Conservation (phyloP, 1,140 invertebrate genomes). For the Heliconius melpomene region DNA sequence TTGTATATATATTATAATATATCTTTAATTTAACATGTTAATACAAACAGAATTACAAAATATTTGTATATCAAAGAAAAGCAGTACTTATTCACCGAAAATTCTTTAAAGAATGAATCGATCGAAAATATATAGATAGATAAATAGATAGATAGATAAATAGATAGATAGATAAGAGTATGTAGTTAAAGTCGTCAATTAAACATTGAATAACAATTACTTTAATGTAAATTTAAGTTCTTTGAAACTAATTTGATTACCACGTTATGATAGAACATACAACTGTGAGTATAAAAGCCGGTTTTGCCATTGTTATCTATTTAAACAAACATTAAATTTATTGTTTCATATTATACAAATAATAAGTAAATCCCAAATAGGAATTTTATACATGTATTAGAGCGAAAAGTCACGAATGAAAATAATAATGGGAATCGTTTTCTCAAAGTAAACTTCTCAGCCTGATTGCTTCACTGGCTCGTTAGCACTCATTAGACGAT, state of each 20-base stretch:
- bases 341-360: neutral
- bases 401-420: constrained; percentile 71
- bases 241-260: neutral
- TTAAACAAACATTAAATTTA: neutral
- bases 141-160: no score
- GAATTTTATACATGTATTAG: constrained; percentile 48
- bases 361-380: constrained; percentile 15
- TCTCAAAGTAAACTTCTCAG: constrained; percentile 50
- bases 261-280: neutral
- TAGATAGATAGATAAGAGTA: neutral
- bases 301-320: neutral
- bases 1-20: neutral
- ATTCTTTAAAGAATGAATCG: no score
- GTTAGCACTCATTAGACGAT: constrained; percentile 51
- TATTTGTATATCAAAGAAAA: neutral
- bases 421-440: constrained; percentile 53
- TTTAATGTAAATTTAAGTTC: neutral
- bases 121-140: no score
- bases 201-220: neutral
- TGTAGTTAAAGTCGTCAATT: neutral
- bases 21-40: neutral
- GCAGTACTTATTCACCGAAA: no score
- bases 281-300: neutral
- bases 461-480: constrained; percentile 48
- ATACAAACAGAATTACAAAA: neutral